Conservation (phyloP, 1,140 invertebrate genomes). For the Zaprionus camerounensis region DNA sequence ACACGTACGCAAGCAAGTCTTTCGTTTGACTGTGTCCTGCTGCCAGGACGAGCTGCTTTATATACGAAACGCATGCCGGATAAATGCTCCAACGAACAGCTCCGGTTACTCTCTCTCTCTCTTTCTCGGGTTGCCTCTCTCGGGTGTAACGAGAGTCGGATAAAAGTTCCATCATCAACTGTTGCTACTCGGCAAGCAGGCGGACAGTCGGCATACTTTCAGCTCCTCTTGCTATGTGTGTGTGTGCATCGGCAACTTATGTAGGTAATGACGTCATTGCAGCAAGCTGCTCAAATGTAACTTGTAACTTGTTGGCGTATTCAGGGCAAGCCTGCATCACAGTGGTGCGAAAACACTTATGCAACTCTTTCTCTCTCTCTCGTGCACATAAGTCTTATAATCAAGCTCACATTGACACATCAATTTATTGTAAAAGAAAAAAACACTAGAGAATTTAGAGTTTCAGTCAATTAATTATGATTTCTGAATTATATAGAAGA, state of each 20-base stretch:
- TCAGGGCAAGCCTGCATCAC: slow-evolving; percentile 59
- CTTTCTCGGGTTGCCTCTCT: slow-evolving; percentile 29
- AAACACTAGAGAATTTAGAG: too few species aligned
- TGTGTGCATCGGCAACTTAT: slow-evolving; percentile 45
- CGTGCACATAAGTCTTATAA: not conserved
- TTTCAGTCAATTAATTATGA: too few species aligned
- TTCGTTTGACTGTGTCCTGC: slow-evolving; percentile 67
- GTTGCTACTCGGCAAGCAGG: slow-evolving; percentile 65
- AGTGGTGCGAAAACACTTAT: slow-evolving; percentile 27
- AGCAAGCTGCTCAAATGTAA: slow-evolving; percentile 34
- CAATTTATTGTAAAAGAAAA: not conserved
- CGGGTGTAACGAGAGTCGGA: slow-evolving; percentile 35
- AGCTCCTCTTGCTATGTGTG: slow-evolving; percentile 35
- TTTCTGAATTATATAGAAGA: too few species aligned
- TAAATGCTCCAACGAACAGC: slow-evolving; percentile 20
- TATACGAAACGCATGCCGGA: slow-evolving; percentile 59
- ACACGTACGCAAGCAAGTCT: slow-evolving; percentile 58
- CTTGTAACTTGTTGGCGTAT: slow-evolving; percentile 61
- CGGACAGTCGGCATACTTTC: slow-evolving; percentile 63
- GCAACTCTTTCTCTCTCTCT: not conserved
- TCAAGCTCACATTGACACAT: not conserved
- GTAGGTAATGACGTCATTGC: slow-evolving; percentile 76
- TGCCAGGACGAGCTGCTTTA: slow-evolving; percentile 52
- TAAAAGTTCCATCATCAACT: slow-evolving; percentile 59
- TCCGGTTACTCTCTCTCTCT: slow-evolving; percentile 1